These are phyloP conservation scores for Chymomyza costata DNA, from an alignment of 1,140 invertebrate species.

Conservation along the genomic window DNA sequence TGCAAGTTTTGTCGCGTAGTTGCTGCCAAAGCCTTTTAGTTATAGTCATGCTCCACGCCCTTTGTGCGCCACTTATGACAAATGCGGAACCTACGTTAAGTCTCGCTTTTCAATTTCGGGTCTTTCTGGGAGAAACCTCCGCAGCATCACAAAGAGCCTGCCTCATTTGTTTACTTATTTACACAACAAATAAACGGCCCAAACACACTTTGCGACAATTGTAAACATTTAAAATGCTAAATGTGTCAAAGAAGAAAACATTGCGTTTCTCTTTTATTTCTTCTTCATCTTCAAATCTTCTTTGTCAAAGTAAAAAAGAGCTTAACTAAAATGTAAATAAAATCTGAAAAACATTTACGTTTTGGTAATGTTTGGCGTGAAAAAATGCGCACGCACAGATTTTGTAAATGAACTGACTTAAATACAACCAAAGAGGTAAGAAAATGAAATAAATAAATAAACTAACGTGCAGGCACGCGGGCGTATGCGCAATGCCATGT, in stretches of 20 bases:
- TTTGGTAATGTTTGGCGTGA: conserved; percentile 61
- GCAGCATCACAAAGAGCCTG: too few relatives aligned
- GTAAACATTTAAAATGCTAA: conserved; percentile 65
- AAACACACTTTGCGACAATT: conserved; percentile 64
- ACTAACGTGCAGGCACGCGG: conserved; percentile 7
- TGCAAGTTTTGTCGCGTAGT: conserved; percentile 2
- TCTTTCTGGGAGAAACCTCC: too few relatives aligned
- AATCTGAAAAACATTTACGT: conserved; percentile 54
- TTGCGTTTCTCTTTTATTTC: conserved; percentile 49
- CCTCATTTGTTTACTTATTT: conserved; percentile 46
- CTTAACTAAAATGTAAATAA: conserved; percentile 56
- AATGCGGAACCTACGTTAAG: conserved; percentile 29
- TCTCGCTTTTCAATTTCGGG: conserved; percentile 1
- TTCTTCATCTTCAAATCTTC: too few relatives aligned
- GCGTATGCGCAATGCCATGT: conserved; percentile 1
- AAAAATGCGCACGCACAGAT: conserved; percentile 61
- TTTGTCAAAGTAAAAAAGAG: conserved; percentile 56
- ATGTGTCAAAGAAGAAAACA: conserved; percentile 57
- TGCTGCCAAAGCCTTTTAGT: conserved; percentile 43
- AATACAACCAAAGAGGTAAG: too few relatives aligned
- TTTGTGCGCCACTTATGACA: conserved; percentile 38
- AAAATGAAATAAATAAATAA: conserved; percentile 26
- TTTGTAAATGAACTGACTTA: conserved; percentile 71
- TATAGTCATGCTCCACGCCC: too few relatives aligned
- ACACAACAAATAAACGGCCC: conserved; percentile 42